Evolutionary conservation across 2,797 vertebrate species (phyloP).

Genomic region (Dromococcyx pavoninus): DNA sequence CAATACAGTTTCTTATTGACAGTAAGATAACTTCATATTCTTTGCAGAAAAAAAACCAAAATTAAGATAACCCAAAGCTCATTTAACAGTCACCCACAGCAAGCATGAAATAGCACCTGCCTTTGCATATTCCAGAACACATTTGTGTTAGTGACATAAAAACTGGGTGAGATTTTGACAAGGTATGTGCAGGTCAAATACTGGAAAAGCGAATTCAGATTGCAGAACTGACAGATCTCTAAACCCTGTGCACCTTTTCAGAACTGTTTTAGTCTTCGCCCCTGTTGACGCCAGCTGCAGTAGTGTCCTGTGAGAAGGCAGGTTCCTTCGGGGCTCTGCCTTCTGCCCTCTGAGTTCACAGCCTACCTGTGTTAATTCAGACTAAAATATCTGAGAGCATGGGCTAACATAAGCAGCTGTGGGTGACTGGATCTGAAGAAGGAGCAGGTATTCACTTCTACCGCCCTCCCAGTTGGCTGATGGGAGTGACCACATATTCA

Average conservation of each 20-base stretch:
- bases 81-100: background rate
- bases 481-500: background rate
- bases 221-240: rapidly evolving
- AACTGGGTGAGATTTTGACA: background rate
- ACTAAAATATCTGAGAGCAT: background rate
- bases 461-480: background rate
- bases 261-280: background rate
- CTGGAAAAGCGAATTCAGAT: background rate
- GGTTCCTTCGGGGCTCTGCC: background rate
- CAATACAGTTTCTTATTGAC: background rate
- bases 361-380: background rate
- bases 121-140: background rate
- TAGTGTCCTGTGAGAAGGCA: rapidly evolving
- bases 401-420: rapidly evolving
- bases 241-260: background rate
- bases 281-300: background rate
- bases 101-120: background rate
- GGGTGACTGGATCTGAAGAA: background rate
- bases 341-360: background rate
- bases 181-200: background rate
- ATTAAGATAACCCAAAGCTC: background rate
- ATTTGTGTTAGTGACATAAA: background rate
- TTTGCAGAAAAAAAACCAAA: background rate
- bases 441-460: background rate
- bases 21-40: background rate